Percentiles rank a stretch among this genome's conserved stretches.
phyloP scores from a whole-genome alignment of 2,113 vertebrate species.

The Colinus virginianus region DNA sequence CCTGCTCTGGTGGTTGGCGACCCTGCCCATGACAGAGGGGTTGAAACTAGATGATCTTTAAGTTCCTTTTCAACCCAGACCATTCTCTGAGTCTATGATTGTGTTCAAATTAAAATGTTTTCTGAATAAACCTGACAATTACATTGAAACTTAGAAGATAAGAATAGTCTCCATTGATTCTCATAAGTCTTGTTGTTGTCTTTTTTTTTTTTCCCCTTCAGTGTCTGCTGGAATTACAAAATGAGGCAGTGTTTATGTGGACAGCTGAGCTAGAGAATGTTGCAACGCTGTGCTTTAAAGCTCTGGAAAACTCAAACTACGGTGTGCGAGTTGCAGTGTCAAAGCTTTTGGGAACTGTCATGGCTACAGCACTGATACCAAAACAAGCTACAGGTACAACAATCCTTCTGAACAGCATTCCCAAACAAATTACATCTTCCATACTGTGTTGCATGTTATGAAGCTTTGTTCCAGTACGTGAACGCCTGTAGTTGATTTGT shows the following conservation, averaged over 20 bases:
- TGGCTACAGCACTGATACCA: conserved; percentile 97
- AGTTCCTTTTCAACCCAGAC: too few species aligned
- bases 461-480: background rate
- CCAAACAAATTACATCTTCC: background rate
- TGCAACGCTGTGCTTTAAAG: conserved; percentile 95
- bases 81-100: too few species aligned
- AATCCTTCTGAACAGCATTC: background rate
- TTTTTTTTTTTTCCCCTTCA: conserved; percentile 24
- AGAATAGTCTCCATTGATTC: background rate
- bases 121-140: background rate
- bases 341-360: conserved; percentile 93
- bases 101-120: background rate
- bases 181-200: background rate
- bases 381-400: conserved; percentile 93
- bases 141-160: background rate
- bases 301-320: conserved; percentile 97
- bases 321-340: conserved; percentile 95
- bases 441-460: rapidly evolving
- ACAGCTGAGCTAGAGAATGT: conserved; percentile 96
- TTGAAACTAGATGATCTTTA: too few species aligned
- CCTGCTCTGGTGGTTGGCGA: too few species aligned
- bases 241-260: conserved; percentile 99
- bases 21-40: too few species aligned
- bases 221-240: conserved; percentile 97
- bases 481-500: background rate